Conservation (phyloP, 2,888 invertebrate genomes). For the Allygus modestus region DNA sequence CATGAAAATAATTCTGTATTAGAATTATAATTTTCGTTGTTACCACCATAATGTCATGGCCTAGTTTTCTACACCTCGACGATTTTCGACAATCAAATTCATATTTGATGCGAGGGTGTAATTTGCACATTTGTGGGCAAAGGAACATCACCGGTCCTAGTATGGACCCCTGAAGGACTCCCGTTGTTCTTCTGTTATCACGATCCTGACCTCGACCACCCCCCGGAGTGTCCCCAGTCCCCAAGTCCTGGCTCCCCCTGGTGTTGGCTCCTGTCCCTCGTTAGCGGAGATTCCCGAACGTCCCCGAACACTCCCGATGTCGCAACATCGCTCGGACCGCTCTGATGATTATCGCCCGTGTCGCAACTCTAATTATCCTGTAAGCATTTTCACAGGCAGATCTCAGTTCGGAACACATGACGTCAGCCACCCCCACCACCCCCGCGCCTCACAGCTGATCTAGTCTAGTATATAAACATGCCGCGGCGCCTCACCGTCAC, state of each 20-base stretch:
- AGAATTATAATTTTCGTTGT: too few species aligned
- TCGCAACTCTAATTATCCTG: conserved; percentile 54
- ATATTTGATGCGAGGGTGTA: too few species aligned
- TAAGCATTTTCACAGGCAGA: conserved; percentile 34
- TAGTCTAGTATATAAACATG: conserved; percentile 41
- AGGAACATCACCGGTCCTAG: background rate
- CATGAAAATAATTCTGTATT: too few species aligned
- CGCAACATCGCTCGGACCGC: background rate
- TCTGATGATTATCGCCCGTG: conserved; percentile 35
- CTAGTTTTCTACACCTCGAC: too few species aligned
- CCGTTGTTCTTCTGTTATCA: background rate
- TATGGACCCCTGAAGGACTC: conserved; percentile 6
- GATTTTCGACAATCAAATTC: too few species aligned
- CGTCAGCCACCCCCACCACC: conserved; percentile 44
- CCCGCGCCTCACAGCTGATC: conserved; percentile 21
- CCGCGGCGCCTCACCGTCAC: background rate
- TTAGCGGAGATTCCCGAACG: conserved; percentile 45
- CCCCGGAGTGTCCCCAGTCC: background rate
- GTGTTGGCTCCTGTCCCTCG: background rate
- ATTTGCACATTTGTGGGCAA: background rate
- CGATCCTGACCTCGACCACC: background rate
- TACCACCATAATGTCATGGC: too few species aligned
- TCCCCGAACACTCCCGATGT: conserved; percentile 31
- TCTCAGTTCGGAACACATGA: conserved; percentile 38
- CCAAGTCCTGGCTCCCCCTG: too few species aligned